phyloP scores from a whole-genome alignment of 2,797 vertebrate genomes.

The Semaprochilodus insignis region DNA sequence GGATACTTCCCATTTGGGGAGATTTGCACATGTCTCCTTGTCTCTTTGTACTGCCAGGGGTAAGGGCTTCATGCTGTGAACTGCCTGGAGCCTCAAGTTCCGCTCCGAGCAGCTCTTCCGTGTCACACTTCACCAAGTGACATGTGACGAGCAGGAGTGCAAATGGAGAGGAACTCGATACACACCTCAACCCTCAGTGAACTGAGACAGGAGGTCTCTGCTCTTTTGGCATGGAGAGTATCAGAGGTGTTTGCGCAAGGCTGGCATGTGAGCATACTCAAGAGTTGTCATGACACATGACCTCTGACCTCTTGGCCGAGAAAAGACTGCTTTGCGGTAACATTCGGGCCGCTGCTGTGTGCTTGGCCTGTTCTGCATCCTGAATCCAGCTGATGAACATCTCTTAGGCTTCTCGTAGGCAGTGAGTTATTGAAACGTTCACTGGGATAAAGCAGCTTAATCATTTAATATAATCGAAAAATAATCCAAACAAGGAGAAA shows the following conservation, averaged over 20 bases:
- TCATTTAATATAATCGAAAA: too few relatives aligned
- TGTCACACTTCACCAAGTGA: conserved; percentile 38
- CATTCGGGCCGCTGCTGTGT: conserved; percentile 33
- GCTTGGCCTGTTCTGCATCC: background rate
- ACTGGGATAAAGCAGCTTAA: too few relatives aligned
- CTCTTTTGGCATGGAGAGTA: conserved; percentile 25
- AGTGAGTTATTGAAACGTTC: too few relatives aligned
- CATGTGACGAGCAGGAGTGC: conserved; percentile 34
- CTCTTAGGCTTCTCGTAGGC: too few relatives aligned
- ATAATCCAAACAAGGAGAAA: too few relatives aligned
- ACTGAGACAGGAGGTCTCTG: conserved; percentile 44
- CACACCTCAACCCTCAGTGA: conserved; percentile 39
- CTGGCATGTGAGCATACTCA: conserved; percentile 34
- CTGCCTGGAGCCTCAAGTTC: conserved; percentile 43
- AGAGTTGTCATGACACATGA: conserved; percentile 45
- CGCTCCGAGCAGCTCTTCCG: conserved; percentile 20
- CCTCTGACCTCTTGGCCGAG: conserved; percentile 72
- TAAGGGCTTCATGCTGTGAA: conserved; percentile 46
- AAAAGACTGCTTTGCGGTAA: conserved; percentile 81
- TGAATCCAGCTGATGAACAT: background rate
- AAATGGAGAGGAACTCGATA: conserved; percentile 27
- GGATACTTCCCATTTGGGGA: conserved; percentile 45
- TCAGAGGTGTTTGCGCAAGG: conserved; percentile 36
- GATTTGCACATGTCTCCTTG: conserved; percentile 32
- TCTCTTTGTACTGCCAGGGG: conserved; percentile 28